Conservation (phyloP, 2,888 invertebrate species). For the Parelbella ahira region DNA sequence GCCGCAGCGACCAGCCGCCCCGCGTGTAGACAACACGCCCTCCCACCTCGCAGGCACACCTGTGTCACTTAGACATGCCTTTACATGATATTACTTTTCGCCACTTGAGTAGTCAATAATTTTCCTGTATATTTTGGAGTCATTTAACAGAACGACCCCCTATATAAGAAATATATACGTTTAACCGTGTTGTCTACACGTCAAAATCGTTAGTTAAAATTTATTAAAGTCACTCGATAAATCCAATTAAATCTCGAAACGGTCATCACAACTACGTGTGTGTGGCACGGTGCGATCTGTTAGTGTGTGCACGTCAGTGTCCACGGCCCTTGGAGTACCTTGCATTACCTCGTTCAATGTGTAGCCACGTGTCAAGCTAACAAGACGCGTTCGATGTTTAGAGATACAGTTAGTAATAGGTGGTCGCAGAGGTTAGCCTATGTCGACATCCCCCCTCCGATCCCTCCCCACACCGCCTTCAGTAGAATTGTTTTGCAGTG, state of each 20-base stretch:
- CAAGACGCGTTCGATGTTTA: conserved; percentile 23
- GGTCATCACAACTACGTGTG: conserved; percentile 77
- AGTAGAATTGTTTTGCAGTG: conserved; percentile 48
- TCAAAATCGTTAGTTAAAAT: conserved; percentile 15
- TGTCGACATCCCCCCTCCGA: conserved; percentile 45
- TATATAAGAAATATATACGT: not conserved
- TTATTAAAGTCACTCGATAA: conserved; percentile 34
- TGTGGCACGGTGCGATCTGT: conserved; percentile 68
- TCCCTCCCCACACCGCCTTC: conserved; percentile 32
- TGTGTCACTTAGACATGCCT: no score
- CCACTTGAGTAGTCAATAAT: no score
- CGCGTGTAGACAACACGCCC: no score
- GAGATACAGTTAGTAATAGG: conserved; percentile 37
- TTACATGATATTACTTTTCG: no score
- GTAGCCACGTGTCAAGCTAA: conserved; percentile 14
- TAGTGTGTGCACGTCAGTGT: conserved; percentile 50
- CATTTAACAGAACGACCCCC: no score
- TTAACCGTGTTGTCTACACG: conserved; percentile 61
- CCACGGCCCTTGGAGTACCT: conserved; percentile 32
- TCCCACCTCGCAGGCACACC: no score
- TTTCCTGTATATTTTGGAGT: no score
- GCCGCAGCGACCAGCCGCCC: no score
- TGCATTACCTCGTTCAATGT: conserved; percentile 28
- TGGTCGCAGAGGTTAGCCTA: conserved; percentile 70
- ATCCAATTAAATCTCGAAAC: conserved; percentile 57